Evolutionary conservation across 2,113 vertebrate genomes (phyloP).

Genomic region (Phyllostomus discolor): DNA sequence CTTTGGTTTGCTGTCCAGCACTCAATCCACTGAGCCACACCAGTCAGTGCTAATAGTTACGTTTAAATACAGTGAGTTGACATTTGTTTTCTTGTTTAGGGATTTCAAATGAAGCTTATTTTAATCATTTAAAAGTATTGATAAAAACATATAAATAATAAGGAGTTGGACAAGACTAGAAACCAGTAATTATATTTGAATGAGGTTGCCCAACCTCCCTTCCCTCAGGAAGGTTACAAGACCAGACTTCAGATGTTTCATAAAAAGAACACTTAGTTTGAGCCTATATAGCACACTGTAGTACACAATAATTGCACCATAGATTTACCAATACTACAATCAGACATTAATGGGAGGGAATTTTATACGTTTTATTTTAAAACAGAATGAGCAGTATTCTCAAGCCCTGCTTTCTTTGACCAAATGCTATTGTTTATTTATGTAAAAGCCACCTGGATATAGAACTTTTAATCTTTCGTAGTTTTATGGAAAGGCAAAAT

Average conservation of each 20-base stretch:
- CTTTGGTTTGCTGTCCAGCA: no score
- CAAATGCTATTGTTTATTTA: background rate
- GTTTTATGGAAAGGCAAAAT: background rate
- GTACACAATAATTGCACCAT: fast-evolving
- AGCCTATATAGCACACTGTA: background rate
- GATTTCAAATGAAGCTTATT: background rate
- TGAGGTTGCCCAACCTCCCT: background rate
- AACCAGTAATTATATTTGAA: background rate
- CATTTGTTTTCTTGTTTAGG: background rate
- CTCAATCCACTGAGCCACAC: no score
- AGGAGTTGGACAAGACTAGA: background rate
- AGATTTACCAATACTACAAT: background rate
- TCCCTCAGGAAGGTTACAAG: background rate
- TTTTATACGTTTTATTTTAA: no score
- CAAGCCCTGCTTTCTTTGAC: background rate
- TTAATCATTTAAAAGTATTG: background rate
- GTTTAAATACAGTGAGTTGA: background rate
- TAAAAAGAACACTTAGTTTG: background rate
- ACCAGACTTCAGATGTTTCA: background rate
- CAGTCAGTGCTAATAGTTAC: background rate
- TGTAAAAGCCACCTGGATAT: background rate
- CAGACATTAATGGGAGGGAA: background rate
- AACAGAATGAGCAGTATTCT: background rate
- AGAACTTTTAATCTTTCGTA: background rate
- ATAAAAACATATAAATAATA: background rate